Evolutionary conservation across 35 echinoderm and acorn worm species (phyloP).

Genomic region (Holothuria glaberrima): DNA sequence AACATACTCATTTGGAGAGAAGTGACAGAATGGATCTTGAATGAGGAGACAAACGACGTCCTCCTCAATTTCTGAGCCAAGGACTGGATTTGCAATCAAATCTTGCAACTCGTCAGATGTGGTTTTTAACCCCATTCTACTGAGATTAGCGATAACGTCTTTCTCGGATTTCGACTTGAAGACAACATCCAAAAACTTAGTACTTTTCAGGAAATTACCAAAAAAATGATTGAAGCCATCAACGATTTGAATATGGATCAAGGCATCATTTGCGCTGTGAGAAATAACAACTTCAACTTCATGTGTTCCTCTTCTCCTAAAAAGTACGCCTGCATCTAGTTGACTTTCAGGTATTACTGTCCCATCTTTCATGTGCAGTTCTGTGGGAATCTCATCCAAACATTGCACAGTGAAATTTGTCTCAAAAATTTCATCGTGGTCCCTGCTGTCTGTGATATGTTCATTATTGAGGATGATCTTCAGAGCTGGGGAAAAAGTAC

Average conservation of each 20-base stretch:
- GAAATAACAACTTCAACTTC: background rate
- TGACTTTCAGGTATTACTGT: background rate
- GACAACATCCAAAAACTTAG: background rate
- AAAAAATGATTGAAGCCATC: constrained; percentile 16
- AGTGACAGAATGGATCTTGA: constrained; percentile 13
- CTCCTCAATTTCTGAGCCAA: constrained; percentile 16
- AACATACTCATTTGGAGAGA: constrained; percentile 10
- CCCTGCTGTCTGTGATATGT: background rate
- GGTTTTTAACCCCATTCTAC: background rate
- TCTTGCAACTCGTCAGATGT: constrained; percentile 8
- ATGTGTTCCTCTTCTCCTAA: background rate
- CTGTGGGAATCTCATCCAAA: background rate
- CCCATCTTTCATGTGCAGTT: background rate
- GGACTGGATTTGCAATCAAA: background rate
- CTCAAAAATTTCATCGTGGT: background rate
- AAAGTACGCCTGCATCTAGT: background rate
- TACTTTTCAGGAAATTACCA: background rate
- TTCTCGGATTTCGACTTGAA: background rate
- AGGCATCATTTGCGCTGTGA: background rate
- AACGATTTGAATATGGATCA: constrained; percentile 9
- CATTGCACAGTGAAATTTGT: background rate
- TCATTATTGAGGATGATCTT: background rate
- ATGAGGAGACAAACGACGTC: constrained; percentile 29
- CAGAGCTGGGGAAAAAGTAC: background rate
- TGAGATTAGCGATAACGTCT: background rate